These are phyloP conservation scores for Oryctes rhinoceros DNA, from an alignment of 1,140 invertebrate species.

Conservation along the genomic window DNA sequence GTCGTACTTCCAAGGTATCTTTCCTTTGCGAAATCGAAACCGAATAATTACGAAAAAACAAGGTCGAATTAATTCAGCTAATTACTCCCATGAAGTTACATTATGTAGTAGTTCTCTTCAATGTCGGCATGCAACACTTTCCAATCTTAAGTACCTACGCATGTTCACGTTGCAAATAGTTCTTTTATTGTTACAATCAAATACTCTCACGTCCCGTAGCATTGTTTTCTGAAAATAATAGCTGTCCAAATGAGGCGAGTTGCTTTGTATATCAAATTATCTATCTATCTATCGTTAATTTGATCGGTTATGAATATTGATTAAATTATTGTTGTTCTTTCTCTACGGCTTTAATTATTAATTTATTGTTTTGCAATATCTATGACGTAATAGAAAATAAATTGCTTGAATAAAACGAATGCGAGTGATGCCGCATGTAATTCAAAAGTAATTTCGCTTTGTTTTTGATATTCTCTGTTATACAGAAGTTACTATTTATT, in stretches of 20 bases:
- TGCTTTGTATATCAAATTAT: conserved; percentile 5
- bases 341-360: neutral
- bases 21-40: conserved; percentile 1
- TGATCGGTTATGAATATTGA: neutral
- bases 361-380: neutral
- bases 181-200: neutral
- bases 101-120: neutral
- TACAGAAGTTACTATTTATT: neutral
- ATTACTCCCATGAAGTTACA: neutral
- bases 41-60: neutral
- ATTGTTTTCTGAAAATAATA: conserved; percentile 18
- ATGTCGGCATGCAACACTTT: neutral
- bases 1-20: neutral
- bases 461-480: conserved; percentile 1
- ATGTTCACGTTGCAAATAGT: neutral
- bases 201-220: neutral
- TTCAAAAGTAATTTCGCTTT: neutral
- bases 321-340: neutral
- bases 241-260: neutral
- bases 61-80: conserved; percentile 7
- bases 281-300: conserved; percentile 1
- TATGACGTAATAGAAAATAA: neutral
- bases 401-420: neutral
- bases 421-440: neutral
- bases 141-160: neutral